A percentile compares a stretch with the other conserved stretches of the same genome.
These are phyloP conservation scores for Monarcha castaneiventris DNA, from an alignment of 2,113 vertebrate species.

Conservation along the genomic window DNA sequence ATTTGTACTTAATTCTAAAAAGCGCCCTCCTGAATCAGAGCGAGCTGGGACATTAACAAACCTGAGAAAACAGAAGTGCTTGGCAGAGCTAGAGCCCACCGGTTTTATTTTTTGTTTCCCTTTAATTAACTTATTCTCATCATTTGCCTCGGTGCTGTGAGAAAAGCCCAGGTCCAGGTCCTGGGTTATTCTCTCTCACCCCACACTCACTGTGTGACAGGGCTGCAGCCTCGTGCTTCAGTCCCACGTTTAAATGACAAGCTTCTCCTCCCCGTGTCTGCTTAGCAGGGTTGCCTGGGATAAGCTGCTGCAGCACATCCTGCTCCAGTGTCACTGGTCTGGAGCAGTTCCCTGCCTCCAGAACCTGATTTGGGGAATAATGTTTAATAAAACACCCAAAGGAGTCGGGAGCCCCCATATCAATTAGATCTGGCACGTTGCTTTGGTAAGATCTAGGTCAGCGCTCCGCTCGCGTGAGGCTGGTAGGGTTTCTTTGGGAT, in stretches of 20 bases:
- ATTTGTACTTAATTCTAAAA: not conserved
- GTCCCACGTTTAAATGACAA: not conserved
- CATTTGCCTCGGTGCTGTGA: not conserved
- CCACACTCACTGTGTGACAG: fast-evolving
- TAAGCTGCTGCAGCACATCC: not conserved
- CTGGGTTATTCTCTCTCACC: not conserved
- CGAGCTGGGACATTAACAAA: not conserved
- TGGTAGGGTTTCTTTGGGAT: not conserved
- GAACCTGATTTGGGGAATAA: not conserved
- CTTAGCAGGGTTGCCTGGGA: not conserved
- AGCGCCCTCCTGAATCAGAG: not conserved
- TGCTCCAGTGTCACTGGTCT: fast-evolving
- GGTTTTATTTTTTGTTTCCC: not conserved
- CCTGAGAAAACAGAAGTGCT: not conserved
- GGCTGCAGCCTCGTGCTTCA: not conserved
- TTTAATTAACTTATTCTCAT: not conserved
- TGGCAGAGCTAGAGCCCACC: not conserved
- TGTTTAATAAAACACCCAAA: not conserved
- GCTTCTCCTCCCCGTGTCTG: not conserved
- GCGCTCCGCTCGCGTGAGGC: fast-evolving
- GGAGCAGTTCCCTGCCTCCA: not conserved
- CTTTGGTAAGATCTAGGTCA: not conserved
- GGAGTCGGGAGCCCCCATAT: not conserved
- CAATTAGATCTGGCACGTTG: not conserved
- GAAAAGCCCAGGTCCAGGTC: not conserved